Conservation (phyloP, 1,140 invertebrate genomes). For the Apis florea region DNA sequence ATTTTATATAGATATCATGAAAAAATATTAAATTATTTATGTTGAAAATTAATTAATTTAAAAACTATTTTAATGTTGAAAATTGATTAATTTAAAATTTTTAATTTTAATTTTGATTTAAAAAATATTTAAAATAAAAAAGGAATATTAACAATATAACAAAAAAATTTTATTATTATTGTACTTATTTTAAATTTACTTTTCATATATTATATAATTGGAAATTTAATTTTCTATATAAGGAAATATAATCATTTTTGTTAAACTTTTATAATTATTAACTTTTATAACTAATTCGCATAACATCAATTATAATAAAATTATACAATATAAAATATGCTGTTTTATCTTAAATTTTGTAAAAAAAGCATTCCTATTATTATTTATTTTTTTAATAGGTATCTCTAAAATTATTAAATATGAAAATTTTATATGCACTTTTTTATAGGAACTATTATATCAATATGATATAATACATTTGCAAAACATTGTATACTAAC, state of each 20-base stretch:
- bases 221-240: too few species aligned
- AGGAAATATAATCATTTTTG: too few species aligned
- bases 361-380: background rate
- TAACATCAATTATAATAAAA: too few species aligned
- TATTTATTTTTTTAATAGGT: background rate
- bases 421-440: background rate
- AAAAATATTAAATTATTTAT: background rate
- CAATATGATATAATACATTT: conserved; percentile 2
- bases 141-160: background rate
- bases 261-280: too few species aligned
- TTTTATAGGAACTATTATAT: background rate
- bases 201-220: too few species aligned
- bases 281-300: too few species aligned
- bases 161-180: background rate
- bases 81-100: background rate
- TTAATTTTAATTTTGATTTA: too few species aligned
- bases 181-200: background rate
- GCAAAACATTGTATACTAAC: background rate
- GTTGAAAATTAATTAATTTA: background rate
- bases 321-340: background rate
- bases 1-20: background rate
- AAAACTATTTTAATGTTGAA: background rate
- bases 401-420: background rate
- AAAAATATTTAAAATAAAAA: background rate
- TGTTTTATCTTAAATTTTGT: background rate